These are phyloP conservation scores for Latrodectus geometricus DNA, from an alignment of 1,140 invertebrate species.

Conservation along the genomic window DNA sequence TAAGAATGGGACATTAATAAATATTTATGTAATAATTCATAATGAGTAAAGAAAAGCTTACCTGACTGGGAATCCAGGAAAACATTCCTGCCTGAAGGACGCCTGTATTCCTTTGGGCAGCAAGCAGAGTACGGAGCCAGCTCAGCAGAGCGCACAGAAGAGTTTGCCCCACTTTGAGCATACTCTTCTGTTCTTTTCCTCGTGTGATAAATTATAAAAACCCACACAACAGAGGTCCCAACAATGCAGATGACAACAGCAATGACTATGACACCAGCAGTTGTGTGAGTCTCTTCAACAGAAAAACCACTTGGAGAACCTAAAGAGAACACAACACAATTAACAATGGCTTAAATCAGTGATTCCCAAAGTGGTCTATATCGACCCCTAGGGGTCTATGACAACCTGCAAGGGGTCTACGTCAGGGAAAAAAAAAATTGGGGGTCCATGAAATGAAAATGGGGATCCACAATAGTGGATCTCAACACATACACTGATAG, in stretches of 20 bases:
- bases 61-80: conserved; percentile 60
- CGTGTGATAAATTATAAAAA: conserved; percentile 90
- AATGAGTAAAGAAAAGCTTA: conserved; percentile 18
- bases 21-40: no score
- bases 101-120: conserved; percentile 29
- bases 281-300: conserved; percentile 75
- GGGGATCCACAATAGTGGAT: no score
- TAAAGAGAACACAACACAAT: conserved; percentile 9
- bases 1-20: no score
- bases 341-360: background rate
- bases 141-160: conserved; percentile 33
- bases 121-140: conserved; percentile 20
- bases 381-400: no score
- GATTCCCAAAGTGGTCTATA: no score
- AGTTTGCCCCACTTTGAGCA: background rate
- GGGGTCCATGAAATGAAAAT: no score
- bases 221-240: conserved; percentile 89
- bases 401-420: no score
- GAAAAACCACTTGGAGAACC: background rate
- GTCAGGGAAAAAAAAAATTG: no score
- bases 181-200: conserved; percentile 71
- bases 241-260: conserved; percentile 90
- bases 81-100: conserved; percentile 31
- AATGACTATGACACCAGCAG: conserved; percentile 87
- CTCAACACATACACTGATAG: no score